These are phyloP conservation scores for Anoplopoma fimbria DNA, from an alignment of 2,113 vertebrate species.

Conservation along the genomic window DNA sequence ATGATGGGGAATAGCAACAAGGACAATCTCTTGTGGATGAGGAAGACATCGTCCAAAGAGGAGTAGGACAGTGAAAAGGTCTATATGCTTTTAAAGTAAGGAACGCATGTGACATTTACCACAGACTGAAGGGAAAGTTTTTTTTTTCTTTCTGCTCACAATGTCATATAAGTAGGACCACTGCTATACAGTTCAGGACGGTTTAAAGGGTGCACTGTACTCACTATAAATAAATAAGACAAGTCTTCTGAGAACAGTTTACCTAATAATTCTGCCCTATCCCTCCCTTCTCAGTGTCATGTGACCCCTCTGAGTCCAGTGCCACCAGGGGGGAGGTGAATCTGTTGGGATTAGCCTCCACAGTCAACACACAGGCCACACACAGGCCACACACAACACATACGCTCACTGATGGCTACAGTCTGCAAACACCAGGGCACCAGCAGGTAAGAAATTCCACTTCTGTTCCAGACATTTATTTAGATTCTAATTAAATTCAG, in stretches of 20 bases:
- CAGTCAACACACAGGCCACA: conserved; percentile 23
- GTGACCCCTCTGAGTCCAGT: conserved; percentile 63
- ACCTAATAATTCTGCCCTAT: not conserved
- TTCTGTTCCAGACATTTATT: not conserved
- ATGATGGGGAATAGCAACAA: conserved; percentile 6
- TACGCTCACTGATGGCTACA: conserved; percentile 19
- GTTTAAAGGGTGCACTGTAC: not conserved
- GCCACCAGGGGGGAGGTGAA: conserved; percentile 6
- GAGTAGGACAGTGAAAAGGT: not conserved
- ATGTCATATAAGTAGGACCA: not conserved
- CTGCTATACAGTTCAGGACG: not conserved
- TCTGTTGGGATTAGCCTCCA: conserved; percentile 74
- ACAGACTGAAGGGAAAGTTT: not conserved
- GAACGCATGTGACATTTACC: not conserved
- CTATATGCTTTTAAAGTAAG: not conserved
- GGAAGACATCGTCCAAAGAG: conserved; percentile 11
- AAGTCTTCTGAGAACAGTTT: not conserved
- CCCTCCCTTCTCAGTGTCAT: conserved; percentile 50
- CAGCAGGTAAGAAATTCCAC: conserved; percentile 52
- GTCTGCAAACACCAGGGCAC: conserved; percentile 18
- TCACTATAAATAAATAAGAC: not conserved
- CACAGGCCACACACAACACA: not conserved
- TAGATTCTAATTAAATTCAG: not conserved
- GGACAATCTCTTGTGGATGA: not conserved
- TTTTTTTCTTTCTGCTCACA: not conserved